phyloP scores from a whole-genome alignment of 2,113 vertebrate species.

The Coregonus clupeaformis region DNA sequence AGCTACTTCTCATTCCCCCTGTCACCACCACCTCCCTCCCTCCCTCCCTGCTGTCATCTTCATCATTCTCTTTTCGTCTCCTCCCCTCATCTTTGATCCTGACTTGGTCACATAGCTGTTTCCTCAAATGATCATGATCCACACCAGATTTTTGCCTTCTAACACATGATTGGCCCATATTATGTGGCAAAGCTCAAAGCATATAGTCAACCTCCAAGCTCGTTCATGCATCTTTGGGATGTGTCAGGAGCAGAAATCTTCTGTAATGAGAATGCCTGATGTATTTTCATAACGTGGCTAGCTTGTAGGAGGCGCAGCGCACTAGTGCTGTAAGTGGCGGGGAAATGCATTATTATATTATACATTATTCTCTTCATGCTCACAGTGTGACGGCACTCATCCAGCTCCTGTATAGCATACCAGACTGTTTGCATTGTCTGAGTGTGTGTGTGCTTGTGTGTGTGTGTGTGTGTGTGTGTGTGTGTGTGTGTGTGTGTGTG shows the following conservation, averaged over 20 bases:
- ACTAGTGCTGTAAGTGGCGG: slow-evolving; percentile 47
- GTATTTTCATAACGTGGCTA: slow-evolving; percentile 7
- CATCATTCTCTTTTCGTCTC: background rate
- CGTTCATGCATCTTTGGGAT: background rate
- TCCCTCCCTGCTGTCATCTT: background rate
- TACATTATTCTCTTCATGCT: slow-evolving; percentile 50
- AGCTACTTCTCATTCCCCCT: background rate
- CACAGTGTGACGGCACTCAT: slow-evolving; percentile 21
- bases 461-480: background rate
- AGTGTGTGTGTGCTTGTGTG: background rate
- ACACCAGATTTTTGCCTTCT: background rate
- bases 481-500: no score
- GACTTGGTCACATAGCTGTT: background rate
- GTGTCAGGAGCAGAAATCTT: slow-evolving; percentile 21
- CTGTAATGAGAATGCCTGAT: slow-evolving; percentile 43
- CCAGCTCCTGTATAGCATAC: slow-evolving; percentile 30
- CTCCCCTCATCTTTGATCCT: background rate
- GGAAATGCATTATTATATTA: slow-evolving; percentile 73
- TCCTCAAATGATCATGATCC: background rate
- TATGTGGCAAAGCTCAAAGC: background rate
- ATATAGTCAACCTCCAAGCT: background rate
- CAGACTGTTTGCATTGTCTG: background rate
- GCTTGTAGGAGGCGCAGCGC: slow-evolving; percentile 27
- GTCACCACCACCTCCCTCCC: background rate
- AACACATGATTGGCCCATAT: background rate